phyloP scores from a whole-genome alignment of 2,888 invertebrate species.

The Rhagium mordax region DNA sequence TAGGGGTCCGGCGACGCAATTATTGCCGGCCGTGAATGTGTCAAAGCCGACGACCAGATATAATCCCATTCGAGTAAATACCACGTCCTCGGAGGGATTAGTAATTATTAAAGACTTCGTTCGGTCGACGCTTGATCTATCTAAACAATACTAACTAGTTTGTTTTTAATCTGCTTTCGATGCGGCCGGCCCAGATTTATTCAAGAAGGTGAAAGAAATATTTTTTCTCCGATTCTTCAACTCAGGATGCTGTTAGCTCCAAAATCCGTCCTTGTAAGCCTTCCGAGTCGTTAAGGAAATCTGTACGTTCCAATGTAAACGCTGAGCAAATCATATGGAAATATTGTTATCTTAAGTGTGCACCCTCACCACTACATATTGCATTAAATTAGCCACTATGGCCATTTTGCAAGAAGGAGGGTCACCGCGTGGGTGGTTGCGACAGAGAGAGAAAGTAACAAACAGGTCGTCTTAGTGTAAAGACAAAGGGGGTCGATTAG shows the following conservation, averaged over 20 bases:
- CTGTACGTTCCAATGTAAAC: slow-evolving; percentile 9
- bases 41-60: slow-evolving; percentile 54
- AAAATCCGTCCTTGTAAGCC: too few relatives aligned
- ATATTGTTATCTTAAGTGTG: slow-evolving; percentile 36
- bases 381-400: slow-evolving; percentile 57
- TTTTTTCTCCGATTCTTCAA: too few relatives aligned
- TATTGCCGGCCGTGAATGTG: slow-evolving; percentile 60
- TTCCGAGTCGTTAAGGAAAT: slow-evolving; percentile 6
- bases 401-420: slow-evolving; percentile 57
- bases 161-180: neutral
- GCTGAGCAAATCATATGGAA: slow-evolving; percentile 25
- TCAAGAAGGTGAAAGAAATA: too few relatives aligned
- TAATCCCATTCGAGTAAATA: slow-evolving; percentile 40
- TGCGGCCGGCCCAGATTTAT: neutral
- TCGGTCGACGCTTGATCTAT: neutral
- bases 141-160: neutral
- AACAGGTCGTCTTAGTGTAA: slow-evolving; percentile 57
- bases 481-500: slow-evolving; percentile 67
- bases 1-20: slow-evolving; percentile 59
- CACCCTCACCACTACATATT: slow-evolving; percentile 52
- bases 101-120: slow-evolving; percentile 25
- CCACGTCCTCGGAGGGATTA: slow-evolving; percentile 35
- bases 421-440: slow-evolving; percentile 42
- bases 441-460: slow-evolving; percentile 39
- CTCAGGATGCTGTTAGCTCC: too few relatives aligned